Conservation (phyloP, 2,113 vertebrate genomes). For the Accipiter virgatus region DNA sequence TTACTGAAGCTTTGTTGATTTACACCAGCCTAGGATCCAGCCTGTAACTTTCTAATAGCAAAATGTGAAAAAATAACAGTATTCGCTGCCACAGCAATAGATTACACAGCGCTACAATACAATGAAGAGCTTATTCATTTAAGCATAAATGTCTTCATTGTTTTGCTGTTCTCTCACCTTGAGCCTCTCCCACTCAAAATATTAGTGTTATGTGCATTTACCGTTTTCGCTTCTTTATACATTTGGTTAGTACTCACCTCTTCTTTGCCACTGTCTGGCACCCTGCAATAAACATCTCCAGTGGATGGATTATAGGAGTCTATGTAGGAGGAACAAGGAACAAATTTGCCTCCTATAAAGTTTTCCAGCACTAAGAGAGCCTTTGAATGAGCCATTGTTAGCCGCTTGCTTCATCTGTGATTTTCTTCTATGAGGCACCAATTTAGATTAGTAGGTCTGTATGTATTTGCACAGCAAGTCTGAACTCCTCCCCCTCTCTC, state of each 20-base stretch:
- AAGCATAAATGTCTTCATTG: background rate
- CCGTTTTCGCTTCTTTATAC: background rate
- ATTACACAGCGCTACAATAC: background rate
- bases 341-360: constrained; percentile 88
- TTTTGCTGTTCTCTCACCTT: background rate
- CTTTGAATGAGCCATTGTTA: constrained; percentile 55
- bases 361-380: constrained; percentile 85
- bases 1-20: background rate
- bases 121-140: background rate
- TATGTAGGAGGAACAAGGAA: constrained; percentile 79
- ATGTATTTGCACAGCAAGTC: background rate
- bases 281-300: constrained; percentile 87
- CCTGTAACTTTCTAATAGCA: background rate
- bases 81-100: background rate
- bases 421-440: background rate
- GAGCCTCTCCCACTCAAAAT: background rate
- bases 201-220: background rate
- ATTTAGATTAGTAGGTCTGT: background rate
- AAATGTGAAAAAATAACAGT: background rate
- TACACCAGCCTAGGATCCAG: background rate
- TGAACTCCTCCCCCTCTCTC: constrained; percentile 42
- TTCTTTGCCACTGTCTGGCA: constrained; percentile 87
- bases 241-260: constrained; percentile 80
- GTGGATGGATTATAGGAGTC: constrained; percentile 91
- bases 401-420: background rate